A percentile compares a stretch with the other conserved stretches of the same genome.
Conservation (phyloP, 2,888 invertebrate species). For the Xanthia togata region DNA sequence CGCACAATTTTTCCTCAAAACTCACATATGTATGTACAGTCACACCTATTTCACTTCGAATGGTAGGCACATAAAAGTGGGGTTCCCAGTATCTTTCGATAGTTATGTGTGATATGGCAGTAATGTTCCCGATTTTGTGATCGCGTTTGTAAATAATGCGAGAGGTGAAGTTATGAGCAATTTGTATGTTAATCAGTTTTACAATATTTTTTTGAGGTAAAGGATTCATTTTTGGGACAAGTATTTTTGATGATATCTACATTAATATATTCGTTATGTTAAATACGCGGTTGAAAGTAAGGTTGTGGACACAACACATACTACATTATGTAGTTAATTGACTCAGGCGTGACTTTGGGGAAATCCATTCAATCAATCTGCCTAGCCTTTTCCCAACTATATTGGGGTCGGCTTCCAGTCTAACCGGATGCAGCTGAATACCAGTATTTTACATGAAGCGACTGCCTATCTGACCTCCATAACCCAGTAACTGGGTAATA, state of each 20-base stretch:
- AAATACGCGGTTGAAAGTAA: background rate
- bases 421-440: too few relatives aligned
- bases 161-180: conserved; percentile 51
- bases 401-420: too few relatives aligned
- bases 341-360: too few relatives aligned
- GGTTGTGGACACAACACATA: too few relatives aligned
- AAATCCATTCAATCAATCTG: too few relatives aligned
- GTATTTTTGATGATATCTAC: background rate
- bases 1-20: conserved; percentile 52
- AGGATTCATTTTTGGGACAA: background rate
- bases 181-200: conserved; percentile 41
- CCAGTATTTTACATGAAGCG: too few relatives aligned
- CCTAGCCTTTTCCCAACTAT: too few relatives aligned
- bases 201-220: background rate
- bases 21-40: conserved; percentile 54
- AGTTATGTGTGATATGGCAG: conserved; percentile 51
- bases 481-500: too few relatives aligned
- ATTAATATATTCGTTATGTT: background rate
- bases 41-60: conserved; percentile 47
- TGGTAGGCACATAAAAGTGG: conserved; percentile 52
- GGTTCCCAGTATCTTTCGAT: conserved; percentile 55
- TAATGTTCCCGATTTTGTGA: conserved; percentile 51
- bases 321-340: too few relatives aligned
- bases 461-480: too few relatives aligned
- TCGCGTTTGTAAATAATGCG: conserved; percentile 48